These are phyloP conservation scores for Nomada ferruginata DNA, from an alignment of 2,888 invertebrate genomes.

Conservation along the genomic window DNA sequence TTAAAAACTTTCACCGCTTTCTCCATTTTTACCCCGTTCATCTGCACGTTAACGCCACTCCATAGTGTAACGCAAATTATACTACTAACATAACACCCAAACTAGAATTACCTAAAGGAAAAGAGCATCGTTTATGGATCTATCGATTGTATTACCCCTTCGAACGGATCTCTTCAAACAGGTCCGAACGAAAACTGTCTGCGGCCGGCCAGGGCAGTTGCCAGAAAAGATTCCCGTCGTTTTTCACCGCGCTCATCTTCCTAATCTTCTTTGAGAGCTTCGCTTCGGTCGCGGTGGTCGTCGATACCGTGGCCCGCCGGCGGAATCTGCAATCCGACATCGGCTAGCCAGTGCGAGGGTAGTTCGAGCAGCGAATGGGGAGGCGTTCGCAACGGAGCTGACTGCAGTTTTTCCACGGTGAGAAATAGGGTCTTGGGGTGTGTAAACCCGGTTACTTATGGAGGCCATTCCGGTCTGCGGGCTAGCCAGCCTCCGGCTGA, in stretches of 20 bases:
- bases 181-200: conserved; percentile 30
- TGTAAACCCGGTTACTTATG: conserved; percentile 84
- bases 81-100: too few relatives aligned
- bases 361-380: conserved; percentile 50
- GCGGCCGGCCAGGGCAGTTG: conserved; percentile 26
- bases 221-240: conserved; percentile 59
- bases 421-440: conserved; percentile 83
- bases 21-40: too few relatives aligned
- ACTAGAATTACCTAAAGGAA: too few relatives aligned
- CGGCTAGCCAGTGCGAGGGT: conserved; percentile 58
- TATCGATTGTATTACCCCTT: neutral
- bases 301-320: conserved; percentile 71
- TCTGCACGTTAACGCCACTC: too few relatives aligned
- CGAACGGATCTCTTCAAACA: too few relatives aligned
- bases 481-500: conserved; percentile 78
- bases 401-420: conserved; percentile 82
- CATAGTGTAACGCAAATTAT: too few relatives aligned
- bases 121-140: neutral
- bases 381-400: conserved; percentile 69
- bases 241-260: conserved; percentile 76
- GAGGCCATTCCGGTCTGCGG: conserved; percentile 83
- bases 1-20: too few relatives aligned
- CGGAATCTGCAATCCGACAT: conserved; percentile 67
- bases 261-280: conserved; percentile 74
- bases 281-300: conserved; percentile 60